Conservation (phyloP, 2,113 vertebrate genomes). For the Synodontis membranacea region DNA sequence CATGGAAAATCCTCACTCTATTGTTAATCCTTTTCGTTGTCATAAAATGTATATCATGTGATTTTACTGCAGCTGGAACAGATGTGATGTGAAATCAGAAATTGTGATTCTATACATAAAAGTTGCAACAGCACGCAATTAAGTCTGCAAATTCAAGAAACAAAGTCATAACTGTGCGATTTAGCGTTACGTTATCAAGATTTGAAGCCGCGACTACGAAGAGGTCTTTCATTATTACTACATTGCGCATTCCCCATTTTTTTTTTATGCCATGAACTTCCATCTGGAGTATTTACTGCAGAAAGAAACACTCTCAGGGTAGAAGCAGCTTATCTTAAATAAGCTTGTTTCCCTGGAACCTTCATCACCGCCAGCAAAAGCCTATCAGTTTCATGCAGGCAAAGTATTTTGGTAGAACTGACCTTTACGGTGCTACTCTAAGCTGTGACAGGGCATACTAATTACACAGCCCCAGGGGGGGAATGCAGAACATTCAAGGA, state of each 20-base stretch:
- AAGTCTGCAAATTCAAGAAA: neutral
- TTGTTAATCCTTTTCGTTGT: neutral
- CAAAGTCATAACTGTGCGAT: slow-evolving; percentile 9
- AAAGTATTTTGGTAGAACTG: slow-evolving; percentile 60
- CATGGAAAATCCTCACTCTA: neutral
- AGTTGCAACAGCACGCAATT: neutral
- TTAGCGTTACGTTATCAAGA: neutral
- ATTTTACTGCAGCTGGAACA: neutral
- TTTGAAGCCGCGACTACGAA: neutral
- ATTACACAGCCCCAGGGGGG: slow-evolving; percentile 45
- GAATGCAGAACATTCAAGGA: neutral
- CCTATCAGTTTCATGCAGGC: slow-evolving; percentile 48
- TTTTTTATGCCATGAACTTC: neutral
- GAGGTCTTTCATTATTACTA: neutral
- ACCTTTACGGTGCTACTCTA: slow-evolving; percentile 68
- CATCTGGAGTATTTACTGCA: neutral
- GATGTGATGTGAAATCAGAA: neutral
- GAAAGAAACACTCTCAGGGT: slow-evolving; percentile 2
- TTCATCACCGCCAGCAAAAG: slow-evolving; percentile 7
- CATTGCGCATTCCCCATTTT: neutral
- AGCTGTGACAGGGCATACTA: slow-evolving; percentile 67
- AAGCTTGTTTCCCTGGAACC: slow-evolving; percentile 12
- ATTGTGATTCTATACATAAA: neutral
- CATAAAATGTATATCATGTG: neutral
- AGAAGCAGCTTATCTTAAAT: slow-evolving; percentile 40